A percentile compares a stretch with the other conserved stretches of the same genome.
Conservation (phyloP, 2,888 invertebrate species). For the Agrotis exclamationis region DNA sequence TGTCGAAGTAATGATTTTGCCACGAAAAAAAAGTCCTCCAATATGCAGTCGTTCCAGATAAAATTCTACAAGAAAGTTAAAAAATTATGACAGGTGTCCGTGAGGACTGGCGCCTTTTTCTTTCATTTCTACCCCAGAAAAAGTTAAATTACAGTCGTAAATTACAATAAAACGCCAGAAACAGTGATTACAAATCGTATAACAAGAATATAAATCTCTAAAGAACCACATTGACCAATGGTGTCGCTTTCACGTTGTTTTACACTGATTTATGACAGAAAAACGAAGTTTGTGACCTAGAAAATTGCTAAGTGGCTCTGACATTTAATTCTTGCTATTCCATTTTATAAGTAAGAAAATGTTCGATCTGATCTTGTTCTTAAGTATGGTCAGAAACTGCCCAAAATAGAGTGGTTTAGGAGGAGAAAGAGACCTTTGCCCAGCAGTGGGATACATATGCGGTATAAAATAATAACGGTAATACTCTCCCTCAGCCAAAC, state of each 20-base stretch:
- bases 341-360: not conserved
- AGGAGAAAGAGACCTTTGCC: too few species aligned
- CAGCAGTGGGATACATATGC: too few species aligned
- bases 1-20: too few species aligned
- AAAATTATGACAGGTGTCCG: too few species aligned
- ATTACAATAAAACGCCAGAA: conserved; percentile 45
- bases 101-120: not conserved
- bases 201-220: conserved; percentile 66
- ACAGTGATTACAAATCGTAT: conserved; percentile 44
- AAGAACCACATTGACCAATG: conserved; percentile 57
- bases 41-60: too few species aligned
- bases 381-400: too few species aligned
- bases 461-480: too few species aligned
- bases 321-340: conserved; percentile 12
- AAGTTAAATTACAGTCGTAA: conserved; percentile 43
- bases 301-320: conserved; percentile 11
- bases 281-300: conserved; percentile 21
- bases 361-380: too few species aligned
- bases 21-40: too few species aligned
- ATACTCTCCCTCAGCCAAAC: too few species aligned
- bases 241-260: conserved; percentile 57
- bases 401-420: too few species aligned
- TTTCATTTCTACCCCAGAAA: not conserved
- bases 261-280: conserved; percentile 67
- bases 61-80: too few species aligned